Evolutionary conservation across 2,888 invertebrate species (phyloP), one percentile per base, ranked within the genome.

Genomic region (Platycnemis pennipes): DNA sequence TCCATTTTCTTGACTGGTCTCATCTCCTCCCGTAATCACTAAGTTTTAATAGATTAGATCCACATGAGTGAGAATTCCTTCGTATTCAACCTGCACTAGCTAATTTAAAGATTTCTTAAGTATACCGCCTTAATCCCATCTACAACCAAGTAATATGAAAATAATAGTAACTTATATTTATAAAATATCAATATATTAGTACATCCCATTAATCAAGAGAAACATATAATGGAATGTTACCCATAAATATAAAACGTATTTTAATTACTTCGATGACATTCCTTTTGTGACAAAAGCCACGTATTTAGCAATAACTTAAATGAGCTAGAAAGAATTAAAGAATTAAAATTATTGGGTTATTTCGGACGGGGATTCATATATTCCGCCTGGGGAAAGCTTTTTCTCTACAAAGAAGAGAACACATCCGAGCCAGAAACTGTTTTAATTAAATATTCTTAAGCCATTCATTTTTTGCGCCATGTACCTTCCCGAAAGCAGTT

Each of bases 401-500:
- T 91, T 63, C 42, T 63, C 42, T 63, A 44, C 63, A 56, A 91
- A 63, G 89, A 89, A 89, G 44, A 69, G 63, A 91, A 91, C 91
- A 91, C 91, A 56, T 26, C 56, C 56, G 53, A 53, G 63, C 91
- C 91, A 91, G 91, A 91, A 91, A 91, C 56, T 69, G 91, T 63
- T 91, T 91, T 91, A 91, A 91, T 91, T 91, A 91, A 91, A 91
- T 91, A 91, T 91, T 91, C 91, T 91, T 63, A 44, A 37, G 91
- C 91, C 91, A 91, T 91, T 91, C 63, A 91, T 91, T 63, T 63
- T 63, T 91, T 91, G 56, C 63, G 31, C 44, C 91, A 63, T 63
- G 91, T 91, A 91, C 91, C 91, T 91, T 91, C 91, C 91, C 91
- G 91, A 69, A 77, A 56, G 91, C 63, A 91, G 91, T 91, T 91